These are phyloP conservation scores for Antechinus stuartii DNA, from an alignment of 2,113 vertebrate species.

Conservation along the genomic window DNA sequence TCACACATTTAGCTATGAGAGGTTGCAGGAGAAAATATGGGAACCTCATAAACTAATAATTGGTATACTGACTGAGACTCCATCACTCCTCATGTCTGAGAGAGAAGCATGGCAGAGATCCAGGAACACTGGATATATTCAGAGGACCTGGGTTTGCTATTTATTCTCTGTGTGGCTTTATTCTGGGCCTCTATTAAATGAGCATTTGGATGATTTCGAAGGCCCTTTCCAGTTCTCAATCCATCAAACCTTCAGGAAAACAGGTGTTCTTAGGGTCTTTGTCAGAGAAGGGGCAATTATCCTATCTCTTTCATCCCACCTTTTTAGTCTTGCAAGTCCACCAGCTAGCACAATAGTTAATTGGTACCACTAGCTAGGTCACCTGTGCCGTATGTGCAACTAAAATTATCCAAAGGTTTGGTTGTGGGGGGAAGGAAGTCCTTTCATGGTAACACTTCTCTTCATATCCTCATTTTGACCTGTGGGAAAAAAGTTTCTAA, in stretches of 20 bases:
- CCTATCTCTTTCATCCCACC: neutral
- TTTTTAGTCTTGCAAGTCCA: neutral
- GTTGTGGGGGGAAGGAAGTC: neutral
- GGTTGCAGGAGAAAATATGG: neutral
- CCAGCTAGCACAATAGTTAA: neutral
- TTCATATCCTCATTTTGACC: neutral
- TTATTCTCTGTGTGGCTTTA: neutral
- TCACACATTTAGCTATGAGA: neutral
- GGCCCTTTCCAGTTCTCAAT: neutral
- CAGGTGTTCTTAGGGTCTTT: neutral
- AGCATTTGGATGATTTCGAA: neutral
- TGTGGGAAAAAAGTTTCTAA: neutral
- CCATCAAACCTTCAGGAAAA: neutral
- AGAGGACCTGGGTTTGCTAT: neutral
- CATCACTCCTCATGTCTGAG: neutral
- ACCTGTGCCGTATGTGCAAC: neutral
- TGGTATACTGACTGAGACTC: neutral
- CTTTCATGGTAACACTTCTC: neutral
- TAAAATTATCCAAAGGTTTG: neutral
- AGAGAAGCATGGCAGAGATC: neutral
- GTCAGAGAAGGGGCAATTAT: neutral
- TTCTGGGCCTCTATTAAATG: neutral
- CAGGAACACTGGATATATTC: neutral
- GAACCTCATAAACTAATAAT: neutral
- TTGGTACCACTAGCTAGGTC: no score